Evolutionary conservation across 2,797 vertebrate species (phyloP), one percentile per base, ranked within the genome.

Genomic region (Chelmon rostratus): DNA sequence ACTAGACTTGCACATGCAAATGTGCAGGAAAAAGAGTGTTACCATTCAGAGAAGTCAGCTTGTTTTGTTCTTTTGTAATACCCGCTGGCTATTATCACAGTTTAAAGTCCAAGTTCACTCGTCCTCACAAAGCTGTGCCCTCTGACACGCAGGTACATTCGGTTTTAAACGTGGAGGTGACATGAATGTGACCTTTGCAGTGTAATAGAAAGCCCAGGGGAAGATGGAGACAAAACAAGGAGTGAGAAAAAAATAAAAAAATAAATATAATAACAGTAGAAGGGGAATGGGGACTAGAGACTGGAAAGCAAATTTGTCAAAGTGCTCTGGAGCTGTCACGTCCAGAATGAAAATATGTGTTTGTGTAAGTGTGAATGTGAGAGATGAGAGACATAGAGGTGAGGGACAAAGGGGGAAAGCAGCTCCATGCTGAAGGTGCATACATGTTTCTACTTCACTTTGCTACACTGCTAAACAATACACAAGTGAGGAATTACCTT

Each of bases 151-250:
- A 74, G 65, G 68, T 65, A 79, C 74, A 56, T 85, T 80, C 74
- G 54, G 54, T 75, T 76, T 86, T 53, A 76, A 83, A 80, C 73
- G 77, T 49, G 33, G 57, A 86, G 75, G 74, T 74, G 79, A 81
- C 73, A 76, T 58, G 62, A 70, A 82, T 58, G 79, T 85, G 87
- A 91, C 87, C 86, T 92, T 87, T 87, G 56, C 67, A 67, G 81
- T 83, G 81, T 79, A 76, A 76, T 54, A 72, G 70, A 83, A 80
- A 28, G 76, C 82, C 70, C 53, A 19, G 37, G 58, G 80, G 75
- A 52, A 47, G 68, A 80, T 13, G 0, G 56, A 76, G 69, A 70
- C 44, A 46, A 78, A 87, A 80, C 28, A 78, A 65, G n/a, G 58
- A 58, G 64, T 53, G 46, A 37, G 37, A 54, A 72, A 53, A 50